phyloP scores from a whole-genome alignment of 2,113 vertebrate genomes.

The Neotoma lepida region DNA sequence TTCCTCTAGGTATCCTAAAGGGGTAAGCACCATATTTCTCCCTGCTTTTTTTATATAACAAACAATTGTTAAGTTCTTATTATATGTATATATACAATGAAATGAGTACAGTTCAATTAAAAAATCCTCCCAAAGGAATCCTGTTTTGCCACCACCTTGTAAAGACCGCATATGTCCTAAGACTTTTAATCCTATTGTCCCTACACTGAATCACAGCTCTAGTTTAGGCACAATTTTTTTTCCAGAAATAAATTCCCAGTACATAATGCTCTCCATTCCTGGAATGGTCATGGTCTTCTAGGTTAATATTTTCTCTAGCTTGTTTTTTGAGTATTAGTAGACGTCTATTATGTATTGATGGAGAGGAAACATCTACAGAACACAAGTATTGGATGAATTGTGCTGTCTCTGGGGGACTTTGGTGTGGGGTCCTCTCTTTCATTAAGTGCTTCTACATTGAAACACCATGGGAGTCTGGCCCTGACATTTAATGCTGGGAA shows the following conservation, averaged over 20 bases:
- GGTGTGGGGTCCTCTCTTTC: background rate
- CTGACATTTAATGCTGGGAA: slow-evolving; percentile 38
- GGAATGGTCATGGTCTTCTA: background rate
- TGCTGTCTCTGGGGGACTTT: background rate
- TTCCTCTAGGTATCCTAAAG: slow-evolving; percentile 9
- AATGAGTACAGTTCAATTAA: background rate
- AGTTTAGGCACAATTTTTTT: background rate
- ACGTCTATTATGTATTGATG: background rate
- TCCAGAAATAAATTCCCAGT: background rate
- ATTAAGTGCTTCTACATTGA: background rate
- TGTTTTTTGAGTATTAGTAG: slow-evolving; percentile 21
- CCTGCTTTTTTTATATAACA: background rate
- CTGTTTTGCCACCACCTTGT: background rate
- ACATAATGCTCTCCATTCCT: background rate
- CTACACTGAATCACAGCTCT: background rate
- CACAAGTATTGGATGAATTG: background rate
- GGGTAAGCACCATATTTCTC: background rate
- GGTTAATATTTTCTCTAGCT: background rate
- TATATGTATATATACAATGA: background rate
- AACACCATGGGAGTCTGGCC: background rate
- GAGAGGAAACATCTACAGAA: background rate
- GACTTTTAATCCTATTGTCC: background rate
- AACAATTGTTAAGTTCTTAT: background rate
- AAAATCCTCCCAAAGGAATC: background rate
- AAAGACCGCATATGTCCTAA: background rate